Base-by-base conservation (phyloP, 2,888 invertebrate species). In the Baccha elongata region DNA sequence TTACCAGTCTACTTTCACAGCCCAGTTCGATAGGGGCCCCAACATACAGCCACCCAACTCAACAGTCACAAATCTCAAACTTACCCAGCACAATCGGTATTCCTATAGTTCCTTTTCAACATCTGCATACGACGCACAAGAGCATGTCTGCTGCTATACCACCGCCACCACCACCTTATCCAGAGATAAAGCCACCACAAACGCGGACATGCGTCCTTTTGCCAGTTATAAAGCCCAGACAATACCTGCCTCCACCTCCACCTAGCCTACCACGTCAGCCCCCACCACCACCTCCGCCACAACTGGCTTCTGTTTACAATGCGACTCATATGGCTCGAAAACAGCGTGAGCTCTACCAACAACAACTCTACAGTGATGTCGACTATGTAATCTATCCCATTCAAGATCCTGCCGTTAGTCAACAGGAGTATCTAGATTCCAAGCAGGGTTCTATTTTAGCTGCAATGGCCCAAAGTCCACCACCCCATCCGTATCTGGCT, bases 321-420 rank as follows among this genome's bases (percentile, higher is more conserved):
- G 93, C 94, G 35, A 93, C 93, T 86, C 94, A 95, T 86, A 91
- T 95, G 46, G 94, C 94, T 0, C 91, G 94, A 15, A 94, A 94
- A 21, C 97, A 96, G 88, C 94, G 97, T 80, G 96, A 96, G 84
- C 95, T 96, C 87, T 97, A 96, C 87, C 96, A 96, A 87, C 96
- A 96, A 87, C 97, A 97, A 88, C 92, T 97, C 71, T 96, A 96
- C 87, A 97, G 97, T 79, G 97, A 97, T 88, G 96, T 96, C 2
- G 97, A 97, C 90, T 97, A 96, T 88, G 97, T 97, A 6, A 96
- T 97, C 89, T 97, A 97, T 88, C 97, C 97, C 0, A 90, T 97
- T 81, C 97, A 97, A 91, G 97, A 97, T 90, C 97, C 97, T 8
- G 94, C 96, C 0, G 93, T 97, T 50, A 97, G 97, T 85, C 96